Percentiles rank a stretch among this genome's conserved stretches.
These are phyloP conservation scores for Penaeus japonicus DNA, from an alignment of 1,140 invertebrate genomes.

Conservation along the genomic window DNA sequence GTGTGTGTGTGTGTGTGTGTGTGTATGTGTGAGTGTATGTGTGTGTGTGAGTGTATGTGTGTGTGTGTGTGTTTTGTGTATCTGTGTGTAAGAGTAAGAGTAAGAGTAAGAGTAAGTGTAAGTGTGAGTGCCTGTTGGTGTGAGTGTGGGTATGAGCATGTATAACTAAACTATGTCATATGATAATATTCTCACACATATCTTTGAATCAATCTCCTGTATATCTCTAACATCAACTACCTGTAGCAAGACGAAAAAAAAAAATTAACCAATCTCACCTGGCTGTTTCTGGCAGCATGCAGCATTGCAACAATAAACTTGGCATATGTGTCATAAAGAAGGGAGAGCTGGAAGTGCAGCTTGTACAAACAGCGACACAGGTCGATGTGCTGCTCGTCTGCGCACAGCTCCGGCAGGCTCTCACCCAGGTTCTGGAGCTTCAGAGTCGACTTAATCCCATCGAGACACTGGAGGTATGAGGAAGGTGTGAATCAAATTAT, in stretches of 20 bases:
- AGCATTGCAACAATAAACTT: conserved; percentile 75
- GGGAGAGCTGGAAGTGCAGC: conserved; percentile 89
- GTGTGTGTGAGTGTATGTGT: too few species aligned
- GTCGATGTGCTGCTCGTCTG: conserved; percentile 72
- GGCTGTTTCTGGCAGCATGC: conserved; percentile 41
- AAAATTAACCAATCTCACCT: conserved; percentile 13
- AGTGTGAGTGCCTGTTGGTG: too few species aligned
- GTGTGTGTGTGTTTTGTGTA: not conserved
- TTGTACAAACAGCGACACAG: conserved; percentile 88
- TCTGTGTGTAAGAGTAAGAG: too few species aligned
- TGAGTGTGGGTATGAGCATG: too few species aligned
- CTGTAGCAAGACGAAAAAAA: not conserved
- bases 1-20: too few species aligned
- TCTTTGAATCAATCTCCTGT: not conserved
- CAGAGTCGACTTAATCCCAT: conserved; percentile 76
- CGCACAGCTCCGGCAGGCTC: conserved; percentile 64
- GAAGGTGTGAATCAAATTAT: conserved; percentile 39
- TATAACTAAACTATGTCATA: not conserved
- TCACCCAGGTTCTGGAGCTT: conserved; percentile 78
- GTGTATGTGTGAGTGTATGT: too few species aligned
- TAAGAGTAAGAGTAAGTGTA: too few species aligned
- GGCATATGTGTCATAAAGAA: conserved; percentile 89
- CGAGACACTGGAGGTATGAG: conserved; percentile 71
- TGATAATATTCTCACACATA: not conserved
- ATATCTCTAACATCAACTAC: not conserved